Evolutionary conservation across 2,888 invertebrate species (phyloP).

Genomic region (Philereme transversata): DNA sequence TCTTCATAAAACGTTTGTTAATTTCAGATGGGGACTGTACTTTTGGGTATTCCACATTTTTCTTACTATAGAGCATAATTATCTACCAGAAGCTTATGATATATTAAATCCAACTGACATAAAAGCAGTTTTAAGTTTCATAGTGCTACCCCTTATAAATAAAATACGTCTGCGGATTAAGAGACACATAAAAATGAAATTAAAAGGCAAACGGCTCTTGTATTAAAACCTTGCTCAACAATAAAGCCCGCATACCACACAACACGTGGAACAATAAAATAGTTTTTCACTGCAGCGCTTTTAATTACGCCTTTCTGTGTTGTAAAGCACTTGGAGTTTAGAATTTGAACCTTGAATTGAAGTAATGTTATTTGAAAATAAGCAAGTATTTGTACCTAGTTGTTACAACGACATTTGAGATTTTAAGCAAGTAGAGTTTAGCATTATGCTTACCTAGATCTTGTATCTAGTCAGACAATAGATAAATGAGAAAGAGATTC

Average conservation of each 20-base stretch:
- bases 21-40: too few species aligned
- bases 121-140: constrained; percentile 38
- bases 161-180: constrained; percentile 18
- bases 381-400: too few species aligned
- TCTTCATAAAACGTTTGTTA: too few species aligned
- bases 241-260: constrained; percentile 49
- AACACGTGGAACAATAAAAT: constrained; percentile 26
- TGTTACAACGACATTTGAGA: too few species aligned
- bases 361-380: not conserved
- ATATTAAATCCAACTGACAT: too few species aligned
- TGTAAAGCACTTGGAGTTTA: constrained; percentile 11
- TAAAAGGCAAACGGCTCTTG: constrained; percentile 34
- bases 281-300: constrained; percentile 29
- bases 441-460: too few species aligned
- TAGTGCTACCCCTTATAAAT: constrained; percentile 32
- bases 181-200: constrained; percentile 27
- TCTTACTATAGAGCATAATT: too few species aligned
- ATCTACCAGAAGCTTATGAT: too few species aligned
- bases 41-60: too few species aligned
- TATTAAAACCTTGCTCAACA: constrained; percentile 47
- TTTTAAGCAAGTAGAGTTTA: too few species aligned
- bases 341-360: constrained; percentile 1
- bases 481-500: too few species aligned
- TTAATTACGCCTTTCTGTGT: constrained; percentile 28
- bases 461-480: too few species aligned